These are phyloP conservation scores for Acromyrmex echinatior DNA, from an alignment of 1,140 invertebrate genomes.

Conservation along the genomic window DNA sequence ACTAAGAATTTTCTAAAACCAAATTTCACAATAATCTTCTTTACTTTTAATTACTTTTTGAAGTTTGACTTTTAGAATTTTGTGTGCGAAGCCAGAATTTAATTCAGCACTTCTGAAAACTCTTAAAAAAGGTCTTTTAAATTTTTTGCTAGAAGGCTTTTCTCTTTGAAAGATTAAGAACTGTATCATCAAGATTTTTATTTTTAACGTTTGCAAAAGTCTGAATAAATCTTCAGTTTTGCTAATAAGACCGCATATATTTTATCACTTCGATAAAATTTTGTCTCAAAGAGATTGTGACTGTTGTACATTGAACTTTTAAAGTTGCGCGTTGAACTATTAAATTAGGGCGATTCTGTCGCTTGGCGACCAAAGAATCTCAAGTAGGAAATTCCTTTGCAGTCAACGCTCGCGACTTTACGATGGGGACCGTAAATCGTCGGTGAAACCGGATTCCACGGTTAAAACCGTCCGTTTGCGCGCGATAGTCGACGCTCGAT, in stretches of 20 bases:
- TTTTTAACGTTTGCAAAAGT: neutral
- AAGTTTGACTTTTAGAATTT: too few relatives aligned
- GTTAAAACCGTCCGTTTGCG: conserved; percentile 22
- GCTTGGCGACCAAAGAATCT: neutral
- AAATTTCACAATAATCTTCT: too few relatives aligned
- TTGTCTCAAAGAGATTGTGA: neutral
- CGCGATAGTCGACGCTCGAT: conserved; percentile 53
- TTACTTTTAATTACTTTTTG: too few relatives aligned
- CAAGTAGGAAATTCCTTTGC: conserved; percentile 37
- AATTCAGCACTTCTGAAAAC: too few relatives aligned
- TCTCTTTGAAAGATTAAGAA: too few relatives aligned
- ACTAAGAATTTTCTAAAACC: too few relatives aligned
- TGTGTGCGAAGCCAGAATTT: too few relatives aligned
- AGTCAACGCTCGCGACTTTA: conserved; percentile 14
- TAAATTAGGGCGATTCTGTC: conserved; percentile 6
- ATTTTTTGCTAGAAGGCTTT: too few relatives aligned
- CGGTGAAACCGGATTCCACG: neutral
- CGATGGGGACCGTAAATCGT: conserved; percentile 7
- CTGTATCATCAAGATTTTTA: neutral
- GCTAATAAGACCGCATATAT: neutral
- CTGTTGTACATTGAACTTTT: neutral
- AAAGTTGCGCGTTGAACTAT: neutral
- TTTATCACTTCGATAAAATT: neutral
- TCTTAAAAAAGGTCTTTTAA: too few relatives aligned
- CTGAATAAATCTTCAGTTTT: neutral